phyloP scores from a whole-genome alignment of 2,113 vertebrate species.

The Megalops atlanticus region DNA sequence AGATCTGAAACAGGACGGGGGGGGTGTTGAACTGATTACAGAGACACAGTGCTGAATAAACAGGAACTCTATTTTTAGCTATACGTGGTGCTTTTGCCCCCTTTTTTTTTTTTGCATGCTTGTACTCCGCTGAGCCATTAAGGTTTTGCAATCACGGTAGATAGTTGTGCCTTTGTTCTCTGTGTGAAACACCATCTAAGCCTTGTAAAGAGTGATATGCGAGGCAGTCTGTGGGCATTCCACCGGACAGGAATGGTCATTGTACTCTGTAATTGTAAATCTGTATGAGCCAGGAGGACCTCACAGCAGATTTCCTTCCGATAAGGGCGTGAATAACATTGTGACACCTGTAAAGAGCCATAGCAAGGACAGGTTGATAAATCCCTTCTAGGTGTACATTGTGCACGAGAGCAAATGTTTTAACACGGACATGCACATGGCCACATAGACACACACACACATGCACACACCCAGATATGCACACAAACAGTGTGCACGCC shows the following conservation, averaged over 20 bases:
- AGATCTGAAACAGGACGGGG: background rate
- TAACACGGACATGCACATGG: too few relatives aligned
- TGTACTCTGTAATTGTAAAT: background rate
- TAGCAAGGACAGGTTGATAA: background rate
- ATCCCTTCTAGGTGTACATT: background rate
- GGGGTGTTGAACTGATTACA: background rate
- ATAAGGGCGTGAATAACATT: background rate
- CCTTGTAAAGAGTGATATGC: background rate
- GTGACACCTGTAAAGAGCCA: background rate
- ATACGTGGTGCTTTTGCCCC: background rate
- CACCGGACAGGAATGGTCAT: background rate
- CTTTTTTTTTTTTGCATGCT: background rate
- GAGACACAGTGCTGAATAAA: background rate
- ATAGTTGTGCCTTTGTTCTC: background rate
- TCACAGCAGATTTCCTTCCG: too few relatives aligned
- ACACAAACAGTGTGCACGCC: too few relatives aligned
- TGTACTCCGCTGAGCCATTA: background rate
- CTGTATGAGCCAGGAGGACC: too few relatives aligned
- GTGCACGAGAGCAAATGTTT: too few relatives aligned
- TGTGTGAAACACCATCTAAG: background rate
- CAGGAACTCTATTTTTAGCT: background rate
- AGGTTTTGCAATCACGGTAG: background rate
- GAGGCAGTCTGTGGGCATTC: background rate
- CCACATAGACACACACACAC: too few relatives aligned
- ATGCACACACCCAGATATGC: background rate